Evolutionary conservation across 1,140 invertebrate species (phyloP).

Genomic region (Rhynchophorus ferrugineus): DNA sequence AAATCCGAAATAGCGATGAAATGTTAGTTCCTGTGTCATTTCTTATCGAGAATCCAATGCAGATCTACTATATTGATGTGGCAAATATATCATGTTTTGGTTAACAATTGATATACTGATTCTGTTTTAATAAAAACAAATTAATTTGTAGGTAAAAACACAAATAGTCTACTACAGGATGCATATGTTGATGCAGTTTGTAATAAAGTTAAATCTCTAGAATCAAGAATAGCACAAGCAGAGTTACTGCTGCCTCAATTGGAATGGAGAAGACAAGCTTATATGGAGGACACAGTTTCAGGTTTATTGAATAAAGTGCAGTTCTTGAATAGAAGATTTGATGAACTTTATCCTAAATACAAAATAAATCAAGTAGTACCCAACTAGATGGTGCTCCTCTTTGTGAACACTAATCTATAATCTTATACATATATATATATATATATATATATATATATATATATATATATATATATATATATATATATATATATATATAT

Average conservation of each 20-base stretch:
- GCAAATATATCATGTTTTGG: slow-evolving; percentile 28
- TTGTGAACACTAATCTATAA: no score
- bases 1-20: slow-evolving; percentile 34
- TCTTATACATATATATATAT: no score
- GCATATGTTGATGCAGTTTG: slow-evolving; percentile 38
- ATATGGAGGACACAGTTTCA: slow-evolving; percentile 36
- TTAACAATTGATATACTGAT: slow-evolving; percentile 7
- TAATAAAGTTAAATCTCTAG: slow-evolving; percentile 34
- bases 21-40: slow-evolving; percentile 35
- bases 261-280: slow-evolving; percentile 35
- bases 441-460: no score
- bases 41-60: slow-evolving; percentile 25
- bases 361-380: no score
- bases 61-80: slow-evolving; percentile 30
- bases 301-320: slow-evolving; percentile 32
- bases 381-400: no score
- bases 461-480: no score
- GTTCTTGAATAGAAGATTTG: slow-evolving; percentile 37
- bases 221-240: slow-evolving; percentile 34
- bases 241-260: slow-evolving; percentile 37
- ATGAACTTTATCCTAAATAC: slow-evolving; percentile 37
- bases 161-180: slow-evolving; percentile 35
- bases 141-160: slow-evolving; percentile 27
- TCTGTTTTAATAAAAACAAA: slow-evolving; percentile 4
- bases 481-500: no score